A percentile compares a stretch with the other conserved stretches of the same genome.
These are phyloP conservation scores for Pristionchus mayeri DNA, from an alignment of 2,888 invertebrate genomes.

Conservation along the genomic window DNA sequence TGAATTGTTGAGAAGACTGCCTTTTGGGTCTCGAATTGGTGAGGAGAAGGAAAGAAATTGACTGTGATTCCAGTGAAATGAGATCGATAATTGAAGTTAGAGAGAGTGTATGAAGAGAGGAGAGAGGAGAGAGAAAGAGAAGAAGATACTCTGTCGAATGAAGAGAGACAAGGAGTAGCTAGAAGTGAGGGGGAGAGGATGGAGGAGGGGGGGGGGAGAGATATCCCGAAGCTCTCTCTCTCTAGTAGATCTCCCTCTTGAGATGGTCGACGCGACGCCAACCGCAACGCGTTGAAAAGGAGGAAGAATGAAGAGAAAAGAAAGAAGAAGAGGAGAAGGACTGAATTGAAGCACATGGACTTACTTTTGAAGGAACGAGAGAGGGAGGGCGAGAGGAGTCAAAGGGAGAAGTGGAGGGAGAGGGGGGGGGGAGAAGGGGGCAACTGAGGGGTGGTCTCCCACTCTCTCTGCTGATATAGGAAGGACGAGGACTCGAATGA, in stretches of 20 bases:
- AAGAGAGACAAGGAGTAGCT: conserved; percentile 34
- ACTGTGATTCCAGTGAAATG: conserved; percentile 27
- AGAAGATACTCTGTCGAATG: conserved; percentile 14
- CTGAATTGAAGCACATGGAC: conserved; percentile 33
- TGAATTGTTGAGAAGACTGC: conserved; percentile 31
- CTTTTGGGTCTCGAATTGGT: neutral
- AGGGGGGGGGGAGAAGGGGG: neutral
- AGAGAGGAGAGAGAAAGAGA: conserved; percentile 9
- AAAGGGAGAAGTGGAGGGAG: conserved; percentile 49
- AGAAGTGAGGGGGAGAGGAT: conserved; percentile 6
- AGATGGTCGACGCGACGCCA: neutral
- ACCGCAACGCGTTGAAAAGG: neutral
- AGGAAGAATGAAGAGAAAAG: conserved; percentile 27
- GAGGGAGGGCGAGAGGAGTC: conserved; percentile 19
- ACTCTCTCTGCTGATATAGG: neutral
- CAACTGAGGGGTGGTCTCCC: neutral
- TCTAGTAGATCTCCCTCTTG: conserved; percentile 41
- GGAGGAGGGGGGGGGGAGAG: neutral
- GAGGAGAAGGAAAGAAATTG: conserved; percentile 39
- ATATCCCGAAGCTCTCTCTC: conserved; percentile 31
- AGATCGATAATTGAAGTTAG: conserved; percentile 35
- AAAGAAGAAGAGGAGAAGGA: conserved; percentile 16
- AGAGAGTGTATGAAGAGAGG: conserved; percentile 43
- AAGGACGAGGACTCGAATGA: neutral
- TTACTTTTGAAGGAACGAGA: conserved; percentile 23